Percentiles rank a stretch among this genome's conserved stretches.
phyloP scores from a whole-genome alignment of 92 coral and sea anemone species.

The Paragorgia papillata region DNA sequence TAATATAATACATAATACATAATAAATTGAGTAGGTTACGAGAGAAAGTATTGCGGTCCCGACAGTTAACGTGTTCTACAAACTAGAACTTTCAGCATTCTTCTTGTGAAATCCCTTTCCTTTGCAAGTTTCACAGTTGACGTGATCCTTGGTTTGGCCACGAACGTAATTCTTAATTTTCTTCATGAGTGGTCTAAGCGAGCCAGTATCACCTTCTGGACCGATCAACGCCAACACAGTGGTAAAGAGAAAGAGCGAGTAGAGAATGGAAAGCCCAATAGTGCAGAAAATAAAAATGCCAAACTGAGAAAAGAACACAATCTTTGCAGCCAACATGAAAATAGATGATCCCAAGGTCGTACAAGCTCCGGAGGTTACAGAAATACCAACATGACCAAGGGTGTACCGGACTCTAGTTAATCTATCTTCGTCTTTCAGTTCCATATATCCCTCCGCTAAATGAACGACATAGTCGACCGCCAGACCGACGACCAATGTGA shows the following conservation, averaged over 20 bases:
- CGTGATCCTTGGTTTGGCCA: slow-evolving; percentile 25
- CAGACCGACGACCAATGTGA: slow-evolving; percentile 76
- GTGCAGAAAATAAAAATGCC: slow-evolving; percentile 96
- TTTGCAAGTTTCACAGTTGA: slow-evolving; percentile 8
- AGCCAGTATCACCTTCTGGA: slow-evolving; percentile 92
- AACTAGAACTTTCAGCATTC: no score
- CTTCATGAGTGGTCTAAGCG: slow-evolving; percentile 57
- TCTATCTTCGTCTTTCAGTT: slow-evolving; percentile 36
- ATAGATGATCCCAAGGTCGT: slow-evolving; percentile 94
- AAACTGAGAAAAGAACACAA: slow-evolving; percentile 90
- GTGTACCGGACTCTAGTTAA: slow-evolving; percentile 79
- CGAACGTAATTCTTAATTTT: slow-evolving; percentile 21
- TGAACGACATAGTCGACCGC: slow-evolving; percentile 83
- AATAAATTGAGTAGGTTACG: no score
- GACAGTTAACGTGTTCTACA: no score
- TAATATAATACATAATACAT: no score
- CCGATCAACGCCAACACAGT: slow-evolving; percentile 83
- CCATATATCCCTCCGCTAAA: slow-evolving; percentile 72
- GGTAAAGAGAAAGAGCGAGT: slow-evolving; percentile 81
- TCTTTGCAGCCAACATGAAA: slow-evolving; percentile 97
- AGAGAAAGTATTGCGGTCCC: no score
- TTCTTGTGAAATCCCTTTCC: slow-evolving; percentile 34
- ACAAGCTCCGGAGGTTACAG: slow-evolving; percentile 92
- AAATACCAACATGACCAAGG: slow-evolving; percentile 85
- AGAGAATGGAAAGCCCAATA: slow-evolving; percentile 86